phyloP scores from a whole-genome alignment of 35 echinoderm and acorn worm species.

The Ophiothrix spiculata region DNA sequence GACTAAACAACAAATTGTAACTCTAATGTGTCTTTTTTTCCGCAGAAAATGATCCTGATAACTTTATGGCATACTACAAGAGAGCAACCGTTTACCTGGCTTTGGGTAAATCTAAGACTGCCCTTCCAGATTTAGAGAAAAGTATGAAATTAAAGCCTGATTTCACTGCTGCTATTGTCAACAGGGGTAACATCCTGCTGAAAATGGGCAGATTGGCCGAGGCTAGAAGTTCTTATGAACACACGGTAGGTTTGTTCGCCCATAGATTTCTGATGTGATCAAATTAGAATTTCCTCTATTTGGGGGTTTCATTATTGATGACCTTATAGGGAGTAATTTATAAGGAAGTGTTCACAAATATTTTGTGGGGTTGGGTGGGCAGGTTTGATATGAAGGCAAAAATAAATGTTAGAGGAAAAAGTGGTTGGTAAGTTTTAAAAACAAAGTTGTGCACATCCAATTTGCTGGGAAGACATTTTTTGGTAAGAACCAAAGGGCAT shows the following conservation, averaged over 20 bases:
- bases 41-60: conserved; percentile 68
- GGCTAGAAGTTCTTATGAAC: conserved; percentile 59
- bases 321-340: too few relatives aligned
- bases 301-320: too few relatives aligned
- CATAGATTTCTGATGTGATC: too few relatives aligned
- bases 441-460: too few relatives aligned
- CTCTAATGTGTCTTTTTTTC: neutral
- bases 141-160: conserved; percentile 81
- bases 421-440: neutral
- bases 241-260: conserved; percentile 78
- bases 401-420: neutral
- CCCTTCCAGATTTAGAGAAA: conserved; percentile 80
- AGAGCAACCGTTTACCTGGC: conserved; percentile 87
- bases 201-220: conserved; percentile 70
- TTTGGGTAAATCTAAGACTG: conserved; percentile 76
- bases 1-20: too few relatives aligned
- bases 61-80: conserved; percentile 95
- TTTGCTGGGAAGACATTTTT: too few relatives aligned
- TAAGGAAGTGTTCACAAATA: too few relatives aligned
- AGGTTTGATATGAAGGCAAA: neutral
- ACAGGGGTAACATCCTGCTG: conserved; percentile 71
- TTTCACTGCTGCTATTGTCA: conserved; percentile 79
- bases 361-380: too few relatives aligned
- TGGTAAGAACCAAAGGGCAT: too few relatives aligned
- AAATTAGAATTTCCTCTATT: too few relatives aligned